These are phyloP conservation scores for Engystomops pustulosus DNA, from an alignment of 2,113 vertebrate species.

Conservation along the genomic window DNA sequence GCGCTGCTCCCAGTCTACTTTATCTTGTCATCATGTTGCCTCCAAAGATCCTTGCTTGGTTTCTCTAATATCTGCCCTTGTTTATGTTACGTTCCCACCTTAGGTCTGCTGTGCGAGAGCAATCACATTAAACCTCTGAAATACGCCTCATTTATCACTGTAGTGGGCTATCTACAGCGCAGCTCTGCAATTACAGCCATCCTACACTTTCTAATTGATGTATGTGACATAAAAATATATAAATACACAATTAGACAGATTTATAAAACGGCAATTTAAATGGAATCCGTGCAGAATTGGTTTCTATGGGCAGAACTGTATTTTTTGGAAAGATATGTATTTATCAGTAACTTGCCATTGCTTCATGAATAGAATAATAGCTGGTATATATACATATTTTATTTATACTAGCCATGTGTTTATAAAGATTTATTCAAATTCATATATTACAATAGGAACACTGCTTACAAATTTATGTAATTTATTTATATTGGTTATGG, in stretches of 20 bases:
- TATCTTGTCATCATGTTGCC: constrained; percentile 1
- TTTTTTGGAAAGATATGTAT: too few relatives aligned
- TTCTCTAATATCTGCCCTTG: background rate
- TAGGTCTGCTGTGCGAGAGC: background rate
- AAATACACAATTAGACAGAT: too few relatives aligned
- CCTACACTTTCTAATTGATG: too few relatives aligned
- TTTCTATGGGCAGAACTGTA: too few relatives aligned
- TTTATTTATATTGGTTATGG: too few relatives aligned
- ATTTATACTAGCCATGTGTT: background rate
- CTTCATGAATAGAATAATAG: background rate
- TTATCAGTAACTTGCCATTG: background rate
- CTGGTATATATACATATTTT: background rate
- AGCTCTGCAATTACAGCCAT: background rate
- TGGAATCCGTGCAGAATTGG: too few relatives aligned
- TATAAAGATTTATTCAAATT: background rate
- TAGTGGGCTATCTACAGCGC: background rate
- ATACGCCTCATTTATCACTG: background rate
- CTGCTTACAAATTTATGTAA: too few relatives aligned
- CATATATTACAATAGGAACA: too few relatives aligned
- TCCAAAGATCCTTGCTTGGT: too few relatives aligned
- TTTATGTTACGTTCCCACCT: background rate
- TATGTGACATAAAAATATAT: too few relatives aligned
- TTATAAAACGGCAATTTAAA: too few relatives aligned
- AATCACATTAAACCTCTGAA: background rate
- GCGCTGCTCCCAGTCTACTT: background rate